Evolutionary conservation across 92 coral and sea anemone genomes (phyloP), one percentile per base, ranked within the genome.

Genomic region (Galaxea fascicularis): DNA sequence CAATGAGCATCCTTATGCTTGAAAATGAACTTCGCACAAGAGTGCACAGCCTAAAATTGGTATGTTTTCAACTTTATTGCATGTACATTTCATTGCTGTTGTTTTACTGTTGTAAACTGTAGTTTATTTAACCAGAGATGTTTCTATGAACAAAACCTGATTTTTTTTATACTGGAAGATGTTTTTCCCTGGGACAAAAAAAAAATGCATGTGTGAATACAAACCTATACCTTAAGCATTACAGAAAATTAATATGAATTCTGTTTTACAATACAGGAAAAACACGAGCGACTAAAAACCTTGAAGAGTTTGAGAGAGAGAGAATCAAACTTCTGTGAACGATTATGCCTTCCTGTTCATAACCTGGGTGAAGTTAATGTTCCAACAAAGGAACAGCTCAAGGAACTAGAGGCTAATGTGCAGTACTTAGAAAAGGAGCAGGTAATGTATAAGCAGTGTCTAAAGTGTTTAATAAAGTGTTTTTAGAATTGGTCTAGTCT

Each of bases 1-100:
- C 74, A 44, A 76, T 91, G 53, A 88, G 89, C 13, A 88, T 96
- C 49, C 87, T 96, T 28, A 95, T 86, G 90, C 91, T 90, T 28
- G 99, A 96, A 76, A 94, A 94, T 71, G 98, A 88, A 35, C 90
- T 96, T 16, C 89, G 99, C 59, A 92, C 93, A 59, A 94, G 85
- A 82, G 95, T 96, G 52, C 93, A 96, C 78, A 85, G 85, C 18
- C 77, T 93, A 35, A 91, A 92, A 89, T 52, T 90, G 97, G 99
- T 96, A 73, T 82, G 94, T 72, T 65, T 11, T 18, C 8, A 25
- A 10, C 16, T 22, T 8, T 8, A 28, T 18, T 25, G 7, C 8
- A 3, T 25, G 5, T 2, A 6, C 4, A 21, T 60, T 25, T n/a
- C n/a, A n/a, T n/a, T n/a, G n/a, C n/a, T n/a, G n/a, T n/a, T n/a